phyloP scores from a whole-genome alignment of 1,140 invertebrate species.

The Zaprionus vittiger region DNA sequence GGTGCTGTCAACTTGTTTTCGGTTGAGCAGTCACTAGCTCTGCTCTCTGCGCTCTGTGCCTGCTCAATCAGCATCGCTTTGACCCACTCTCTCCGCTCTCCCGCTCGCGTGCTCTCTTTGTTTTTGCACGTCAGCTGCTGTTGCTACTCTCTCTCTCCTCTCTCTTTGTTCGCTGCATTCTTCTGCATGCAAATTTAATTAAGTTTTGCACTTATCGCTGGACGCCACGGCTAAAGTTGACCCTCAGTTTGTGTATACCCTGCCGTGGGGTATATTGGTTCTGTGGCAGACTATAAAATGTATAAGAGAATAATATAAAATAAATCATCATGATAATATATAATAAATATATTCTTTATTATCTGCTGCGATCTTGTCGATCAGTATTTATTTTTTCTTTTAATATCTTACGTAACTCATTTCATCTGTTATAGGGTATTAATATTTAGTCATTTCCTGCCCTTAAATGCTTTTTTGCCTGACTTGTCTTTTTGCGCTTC shows the following conservation, averaged over 20 bases:
- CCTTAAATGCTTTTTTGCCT: neutral
- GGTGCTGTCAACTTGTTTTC: conserved; percentile 38
- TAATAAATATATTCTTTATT: no score
- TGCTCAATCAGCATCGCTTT: neutral
- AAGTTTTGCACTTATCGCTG: conserved; percentile 72
- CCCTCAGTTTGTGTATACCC: conserved; percentile 5
- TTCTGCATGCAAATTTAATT: conserved; percentile 70
- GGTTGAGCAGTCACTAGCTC: conserved; percentile 6
- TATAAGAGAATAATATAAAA: no score
- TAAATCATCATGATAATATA: no score
- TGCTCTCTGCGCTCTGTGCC: neutral
- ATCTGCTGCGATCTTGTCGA: no score
- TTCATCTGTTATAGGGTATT: neutral
- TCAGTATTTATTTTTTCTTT: neutral
- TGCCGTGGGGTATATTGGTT: neutral
- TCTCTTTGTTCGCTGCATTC: conserved; percentile 1
- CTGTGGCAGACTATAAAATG: neutral
- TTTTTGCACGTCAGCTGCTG: neutral
- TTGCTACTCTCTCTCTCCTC: neutral
- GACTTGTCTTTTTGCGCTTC: conserved; percentile 14
- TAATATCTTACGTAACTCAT: neutral
- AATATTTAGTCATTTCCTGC: neutral
- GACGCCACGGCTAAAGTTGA: conserved; percentile 16
- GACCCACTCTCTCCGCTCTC: conserved; percentile 2
- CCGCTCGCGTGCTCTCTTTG: neutral